Evolutionary conservation across 2,113 vertebrate species (phyloP), one percentile per base, ranked within the genome.

Genomic region (Tiliqua scincoides): DNA sequence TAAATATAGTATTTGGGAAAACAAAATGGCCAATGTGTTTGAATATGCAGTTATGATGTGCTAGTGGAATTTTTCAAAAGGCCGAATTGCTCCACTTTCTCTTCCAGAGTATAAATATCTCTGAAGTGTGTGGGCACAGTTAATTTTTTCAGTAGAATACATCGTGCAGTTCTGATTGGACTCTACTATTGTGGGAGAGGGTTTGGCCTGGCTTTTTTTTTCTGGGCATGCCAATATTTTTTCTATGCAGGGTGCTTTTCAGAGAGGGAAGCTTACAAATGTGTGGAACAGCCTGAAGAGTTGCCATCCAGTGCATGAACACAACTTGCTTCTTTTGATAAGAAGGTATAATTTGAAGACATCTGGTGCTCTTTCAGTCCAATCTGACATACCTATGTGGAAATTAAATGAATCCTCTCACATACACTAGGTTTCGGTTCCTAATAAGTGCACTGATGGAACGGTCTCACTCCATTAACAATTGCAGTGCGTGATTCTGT

Each of bases 1-100:
- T 83, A 90, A 89, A 52, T 1, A 0, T 48, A 89, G 70, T 72
- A 82, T 6, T 61, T 84, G 59, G 40, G 83, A 79, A 85, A 65
- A 54, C 88, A 77, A 57, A 84, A 61, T 1, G 78, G 77, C 61
- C 48, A 35, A 67, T 79, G 88, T 9, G 9, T 23, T 84, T 73
- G 87, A 3, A 2, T 18, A 65, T 11, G 40, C 8, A 25, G 30
- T 40, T 32, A 70, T 83, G 43, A 73, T 18, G 14, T 23, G 21
- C 37, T 63, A 7, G 4, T 5, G 43, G 21, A 14, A 0, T 2
- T 77, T 84, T 35, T 0, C 0, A 48, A 40, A 18, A 37, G 57
- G 67, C 5, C 0, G 83, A 82, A 20, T 68, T 35, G 21, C 20
- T 27, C 77, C 9, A 86, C 35, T 57, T 65, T 61, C 57, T 72